Evolutionary conservation across 92 coral and sea anemone genomes (phyloP).

Genomic region (Bergia sp.): DNA sequence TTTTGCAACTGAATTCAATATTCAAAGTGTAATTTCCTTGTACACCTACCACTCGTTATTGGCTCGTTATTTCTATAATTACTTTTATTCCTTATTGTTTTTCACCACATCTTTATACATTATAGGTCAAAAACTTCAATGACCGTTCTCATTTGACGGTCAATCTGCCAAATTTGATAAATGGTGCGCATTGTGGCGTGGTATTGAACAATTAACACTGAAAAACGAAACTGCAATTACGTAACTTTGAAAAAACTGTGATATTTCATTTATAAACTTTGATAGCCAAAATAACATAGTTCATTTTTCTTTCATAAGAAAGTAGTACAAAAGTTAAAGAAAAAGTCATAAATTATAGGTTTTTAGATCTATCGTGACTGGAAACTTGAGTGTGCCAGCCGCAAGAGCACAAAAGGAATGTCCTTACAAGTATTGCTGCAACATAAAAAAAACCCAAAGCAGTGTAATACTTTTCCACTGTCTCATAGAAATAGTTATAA

Average conservation of each 20-base stretch:
- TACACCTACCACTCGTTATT: slow-evolving; percentile 22
- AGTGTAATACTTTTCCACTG: background rate
- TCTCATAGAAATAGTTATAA: background rate
- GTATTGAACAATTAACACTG: background rate
- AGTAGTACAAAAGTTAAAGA: background rate
- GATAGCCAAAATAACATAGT: background rate
- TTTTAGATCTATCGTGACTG: too few species aligned
- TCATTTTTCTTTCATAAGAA: too few species aligned
- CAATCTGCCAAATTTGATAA: slow-evolving; percentile 36
- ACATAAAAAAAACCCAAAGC: background rate
- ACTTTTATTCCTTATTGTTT: background rate
- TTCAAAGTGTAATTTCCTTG: background rate
- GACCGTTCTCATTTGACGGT: slow-evolving; percentile 17
- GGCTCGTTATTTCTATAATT: slow-evolving; percentile 42
- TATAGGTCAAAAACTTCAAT: slow-evolving; percentile 23
- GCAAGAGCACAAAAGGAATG: background rate
- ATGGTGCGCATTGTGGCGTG: slow-evolving; percentile 5
- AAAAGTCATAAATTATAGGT: background rate
- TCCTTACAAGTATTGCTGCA: background rate
- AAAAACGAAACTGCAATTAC: background rate
- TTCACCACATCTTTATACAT: slow-evolving; percentile 10
- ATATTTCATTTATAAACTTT: background rate
- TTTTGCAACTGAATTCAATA: slow-evolving; percentile 16
- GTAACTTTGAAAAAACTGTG: background rate
- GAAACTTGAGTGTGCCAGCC: too few species aligned